Evolutionary conservation across 2,888 invertebrate genomes (phyloP).

Genomic region (Tholera decimalis): DNA sequence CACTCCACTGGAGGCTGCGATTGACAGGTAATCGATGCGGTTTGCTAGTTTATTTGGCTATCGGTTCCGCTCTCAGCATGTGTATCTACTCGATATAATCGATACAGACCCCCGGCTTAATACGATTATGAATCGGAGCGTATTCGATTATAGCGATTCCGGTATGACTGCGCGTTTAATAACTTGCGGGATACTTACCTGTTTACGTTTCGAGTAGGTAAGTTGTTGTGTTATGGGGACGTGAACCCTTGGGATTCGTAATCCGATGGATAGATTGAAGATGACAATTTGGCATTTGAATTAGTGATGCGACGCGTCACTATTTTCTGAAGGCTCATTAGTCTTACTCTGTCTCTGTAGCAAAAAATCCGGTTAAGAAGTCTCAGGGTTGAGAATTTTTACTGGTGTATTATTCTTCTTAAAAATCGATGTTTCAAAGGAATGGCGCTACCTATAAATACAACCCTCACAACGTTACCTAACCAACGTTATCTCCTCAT

Average conservation of each 20-base stretch:
- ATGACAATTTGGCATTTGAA: constrained; percentile 41
- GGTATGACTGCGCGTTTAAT: constrained; percentile 71
- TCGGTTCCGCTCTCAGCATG: constrained; percentile 85
- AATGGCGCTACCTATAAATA: neutral
- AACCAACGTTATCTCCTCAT: neutral
- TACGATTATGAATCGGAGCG: constrained; percentile 83
- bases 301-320: constrained; percentile 16
- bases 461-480: neutral
- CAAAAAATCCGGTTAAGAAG: neutral
- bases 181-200: constrained; percentile 54
- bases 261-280: constrained; percentile 28
- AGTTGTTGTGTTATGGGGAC: constrained; percentile 26
- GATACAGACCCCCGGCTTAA: constrained; percentile 78
- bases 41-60: constrained; percentile 91
- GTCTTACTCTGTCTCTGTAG: too few relatives aligned
- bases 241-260: constrained; percentile 27
- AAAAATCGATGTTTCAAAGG: neutral
- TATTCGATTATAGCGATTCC: constrained; percentile 77
- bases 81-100: constrained; percentile 88
- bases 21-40: constrained; percentile 91
- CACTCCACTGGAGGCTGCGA: constrained; percentile 83
- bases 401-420: neutral
- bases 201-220: constrained; percentile 37
- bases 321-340: constrained; percentile 3
- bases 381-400: neutral